Percentiles rank a stretch among this genome's conserved stretches.
phyloP scores from a whole-genome alignment of 1,140 invertebrate genomes.

The Drosophila lacertosa region DNA sequence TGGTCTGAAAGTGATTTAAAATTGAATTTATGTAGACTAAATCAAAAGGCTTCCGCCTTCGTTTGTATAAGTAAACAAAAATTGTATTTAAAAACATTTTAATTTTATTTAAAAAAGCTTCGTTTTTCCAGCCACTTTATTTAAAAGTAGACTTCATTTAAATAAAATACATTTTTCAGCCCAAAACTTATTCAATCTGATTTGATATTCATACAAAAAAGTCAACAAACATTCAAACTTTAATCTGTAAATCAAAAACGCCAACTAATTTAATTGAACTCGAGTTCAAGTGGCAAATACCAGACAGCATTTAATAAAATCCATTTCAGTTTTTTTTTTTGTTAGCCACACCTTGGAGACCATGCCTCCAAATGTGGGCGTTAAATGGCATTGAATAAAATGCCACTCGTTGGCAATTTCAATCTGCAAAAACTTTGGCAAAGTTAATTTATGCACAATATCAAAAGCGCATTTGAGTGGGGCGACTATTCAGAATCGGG shows the following conservation, averaged over 20 bases:
- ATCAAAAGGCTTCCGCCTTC: too few relatives aligned
- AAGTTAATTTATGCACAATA: constrained; percentile 77
- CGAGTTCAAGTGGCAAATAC: constrained; percentile 29
- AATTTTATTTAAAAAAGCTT: too few relatives aligned
- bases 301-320: constrained; percentile 44
- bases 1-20: background rate
- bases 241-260: background rate
- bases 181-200: too few relatives aligned
- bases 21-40: too few relatives aligned
- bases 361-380: constrained; percentile 17
- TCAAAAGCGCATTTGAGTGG: constrained; percentile 58
- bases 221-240: background rate
- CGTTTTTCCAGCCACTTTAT: too few relatives aligned
- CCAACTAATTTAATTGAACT: constrained; percentile 27
- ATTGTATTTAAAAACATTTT: too few relatives aligned
- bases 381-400: constrained; percentile 47
- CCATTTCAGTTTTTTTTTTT: constrained; percentile 18
- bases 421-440: constrained; percentile 62
- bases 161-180: too few relatives aligned
- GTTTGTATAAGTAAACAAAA: too few relatives aligned
- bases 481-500: constrained; percentile 26
- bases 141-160: too few relatives aligned
- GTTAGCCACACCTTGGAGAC: constrained; percentile 14
- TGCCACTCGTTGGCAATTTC: constrained; percentile 64
- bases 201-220: too few relatives aligned